Evolutionary conservation across 2,797 vertebrate species (phyloP).

Genomic region (Protonibea diacanthus): DNA sequence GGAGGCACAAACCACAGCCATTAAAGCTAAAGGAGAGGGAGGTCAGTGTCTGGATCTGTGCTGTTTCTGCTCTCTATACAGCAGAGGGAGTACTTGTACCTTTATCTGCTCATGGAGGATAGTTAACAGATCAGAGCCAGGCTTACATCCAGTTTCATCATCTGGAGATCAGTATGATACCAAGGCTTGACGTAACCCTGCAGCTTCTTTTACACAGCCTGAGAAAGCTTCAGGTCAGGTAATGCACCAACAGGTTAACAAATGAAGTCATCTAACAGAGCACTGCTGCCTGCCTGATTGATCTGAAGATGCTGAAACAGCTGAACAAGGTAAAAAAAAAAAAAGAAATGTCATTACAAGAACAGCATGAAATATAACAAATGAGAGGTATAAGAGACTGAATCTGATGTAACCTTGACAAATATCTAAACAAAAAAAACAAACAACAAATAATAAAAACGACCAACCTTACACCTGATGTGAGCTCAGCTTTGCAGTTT

Average conservation of each 20-base stretch:
- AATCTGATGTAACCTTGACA: neutral
- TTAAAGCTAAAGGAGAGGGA: neutral
- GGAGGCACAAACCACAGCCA: neutral
- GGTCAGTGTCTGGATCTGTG: neutral
- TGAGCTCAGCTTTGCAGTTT: neutral
- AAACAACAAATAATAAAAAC: no score
- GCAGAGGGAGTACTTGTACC: conserved; percentile 25
- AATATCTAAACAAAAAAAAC: no score
- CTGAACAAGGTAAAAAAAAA: no score
- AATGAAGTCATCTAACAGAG: neutral
- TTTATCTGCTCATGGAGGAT: neutral
- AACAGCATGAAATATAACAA: neutral
- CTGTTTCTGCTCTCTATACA: conserved; percentile 4
- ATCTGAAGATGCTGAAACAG: no score
- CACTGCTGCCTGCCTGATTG: no score
- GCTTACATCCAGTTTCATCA: conserved; percentile 27
- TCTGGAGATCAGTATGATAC: neutral
- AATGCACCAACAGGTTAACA: neutral
- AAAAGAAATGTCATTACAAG: neutral
- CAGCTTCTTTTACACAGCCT: neutral
- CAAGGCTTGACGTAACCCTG: neutral
- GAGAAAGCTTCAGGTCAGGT: neutral
- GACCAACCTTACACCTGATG: no score
- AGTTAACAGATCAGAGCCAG: neutral
- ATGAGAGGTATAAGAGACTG: neutral